phyloP scores from a whole-genome alignment of 2,113 vertebrate species.

The Sapayoa aenigma region DNA sequence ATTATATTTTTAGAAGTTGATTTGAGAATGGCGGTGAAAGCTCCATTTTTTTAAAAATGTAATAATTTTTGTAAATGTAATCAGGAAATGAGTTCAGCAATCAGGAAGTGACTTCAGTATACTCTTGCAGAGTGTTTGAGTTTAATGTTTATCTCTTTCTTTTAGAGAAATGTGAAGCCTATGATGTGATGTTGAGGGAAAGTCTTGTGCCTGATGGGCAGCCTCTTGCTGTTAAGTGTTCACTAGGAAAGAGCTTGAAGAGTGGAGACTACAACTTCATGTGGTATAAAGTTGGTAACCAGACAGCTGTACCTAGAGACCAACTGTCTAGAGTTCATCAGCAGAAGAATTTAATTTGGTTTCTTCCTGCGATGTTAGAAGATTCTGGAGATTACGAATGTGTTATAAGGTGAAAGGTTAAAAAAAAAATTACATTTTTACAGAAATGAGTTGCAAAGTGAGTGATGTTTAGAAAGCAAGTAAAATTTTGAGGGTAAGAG shows the following conservation, averaged over 20 bases:
- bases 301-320: slow-evolving; percentile 55
- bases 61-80: not conserved
- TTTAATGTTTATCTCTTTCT: slow-evolving; percentile 7
- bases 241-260: not conserved
- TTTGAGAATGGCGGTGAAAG: not conserved
- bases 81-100: not conserved
- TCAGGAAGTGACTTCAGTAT: not conserved
- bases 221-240: slow-evolving; percentile 59
- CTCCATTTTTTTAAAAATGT: not conserved
- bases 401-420: slow-evolving; percentile 77
- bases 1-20: not conserved
- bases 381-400: slow-evolving; percentile 80
- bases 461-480: not conserved
- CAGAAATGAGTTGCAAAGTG: not conserved
- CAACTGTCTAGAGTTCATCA: slow-evolving; percentile 68
- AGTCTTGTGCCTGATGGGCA: slow-evolving; percentile 42
- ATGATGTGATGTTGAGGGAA: slow-evolving; percentile 19
- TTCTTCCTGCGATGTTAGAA: slow-evolving; percentile 73
- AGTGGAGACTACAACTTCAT: slow-evolving; percentile 64
- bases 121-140: not conserved
- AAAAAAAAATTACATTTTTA: not conserved
- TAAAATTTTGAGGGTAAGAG: not conserved
- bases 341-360: slow-evolving; percentile 74
- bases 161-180: slow-evolving; percentile 43
- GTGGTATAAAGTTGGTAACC: slow-evolving; percentile 78